These are phyloP conservation scores for Ia io DNA, from an alignment of 2,113 vertebrate species.

Conservation along the genomic window DNA sequence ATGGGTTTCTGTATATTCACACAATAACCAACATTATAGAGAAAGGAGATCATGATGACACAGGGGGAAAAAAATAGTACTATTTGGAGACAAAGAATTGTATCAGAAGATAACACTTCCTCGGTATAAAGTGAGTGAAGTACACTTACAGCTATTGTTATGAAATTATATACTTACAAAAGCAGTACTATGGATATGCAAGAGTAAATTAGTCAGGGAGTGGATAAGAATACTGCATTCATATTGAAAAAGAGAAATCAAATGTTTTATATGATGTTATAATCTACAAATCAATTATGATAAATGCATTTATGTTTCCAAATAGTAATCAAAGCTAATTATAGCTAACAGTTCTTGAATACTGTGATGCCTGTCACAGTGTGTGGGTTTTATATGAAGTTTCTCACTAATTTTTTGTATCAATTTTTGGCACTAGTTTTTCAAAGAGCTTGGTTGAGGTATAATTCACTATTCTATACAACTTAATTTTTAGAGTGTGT, in stretches of 20 bases:
- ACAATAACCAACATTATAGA: neutral
- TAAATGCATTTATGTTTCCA: neutral
- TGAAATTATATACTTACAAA: neutral
- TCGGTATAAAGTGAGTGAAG: neutral
- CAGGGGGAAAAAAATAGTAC: neutral
- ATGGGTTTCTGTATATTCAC: neutral
- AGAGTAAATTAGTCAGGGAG: neutral
- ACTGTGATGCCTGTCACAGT: neutral
- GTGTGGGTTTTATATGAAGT: neutral
- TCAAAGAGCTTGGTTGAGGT: neutral
- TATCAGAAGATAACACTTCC: neutral
- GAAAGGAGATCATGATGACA: neutral
- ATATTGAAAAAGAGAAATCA: neutral
- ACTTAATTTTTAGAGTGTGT: neutral
- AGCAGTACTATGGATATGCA: neutral
- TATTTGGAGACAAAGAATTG: neutral
- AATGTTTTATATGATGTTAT: neutral
- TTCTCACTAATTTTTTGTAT: neutral
- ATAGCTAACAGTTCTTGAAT: neutral
- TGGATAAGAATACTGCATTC: neutral
- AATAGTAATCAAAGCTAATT: neutral
- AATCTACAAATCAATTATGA: conserved; percentile 2
- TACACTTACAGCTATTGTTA: neutral
- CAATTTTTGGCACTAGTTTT: neutral
- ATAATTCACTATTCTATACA: neutral